phyloP scores from a whole-genome alignment of 2,113 vertebrate species.

The Plecturocebus donacophilus region DNA sequence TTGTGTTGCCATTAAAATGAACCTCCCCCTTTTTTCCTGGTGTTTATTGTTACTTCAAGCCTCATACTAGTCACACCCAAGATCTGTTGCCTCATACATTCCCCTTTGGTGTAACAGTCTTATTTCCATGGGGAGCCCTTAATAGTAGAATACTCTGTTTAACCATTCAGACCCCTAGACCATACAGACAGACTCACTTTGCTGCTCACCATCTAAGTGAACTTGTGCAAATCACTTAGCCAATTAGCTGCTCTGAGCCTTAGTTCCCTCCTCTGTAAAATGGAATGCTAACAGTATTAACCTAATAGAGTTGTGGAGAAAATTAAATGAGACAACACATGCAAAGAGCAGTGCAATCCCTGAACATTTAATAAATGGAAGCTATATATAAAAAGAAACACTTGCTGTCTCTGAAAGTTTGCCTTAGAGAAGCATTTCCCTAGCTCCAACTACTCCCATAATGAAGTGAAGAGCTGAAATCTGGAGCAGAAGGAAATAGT shows the following conservation, averaged over 20 bases:
- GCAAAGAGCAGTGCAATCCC: background rate
- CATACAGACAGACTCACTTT: background rate
- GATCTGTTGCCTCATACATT: background rate
- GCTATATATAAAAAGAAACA: constrained; percentile 9
- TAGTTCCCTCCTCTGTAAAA: background rate
- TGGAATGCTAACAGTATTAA: background rate
- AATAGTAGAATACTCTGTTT: background rate
- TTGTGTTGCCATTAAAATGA: constrained; percentile 12
- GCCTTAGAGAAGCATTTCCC: background rate
- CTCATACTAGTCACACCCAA: background rate
- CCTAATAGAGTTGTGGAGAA: background rate
- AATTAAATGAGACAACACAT: background rate
- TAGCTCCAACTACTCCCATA: background rate
- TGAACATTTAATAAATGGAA: background rate
- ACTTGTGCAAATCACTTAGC: background rate
- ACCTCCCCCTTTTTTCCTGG: background rate
- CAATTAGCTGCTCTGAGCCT: background rate
- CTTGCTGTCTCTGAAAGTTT: constrained; percentile 18
- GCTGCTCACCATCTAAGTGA: background rate
- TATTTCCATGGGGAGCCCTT: background rate
- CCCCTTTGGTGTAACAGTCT: background rate
- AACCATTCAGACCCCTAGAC: background rate
- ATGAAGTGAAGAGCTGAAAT: background rate
- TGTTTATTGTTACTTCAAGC: constrained; percentile 27
- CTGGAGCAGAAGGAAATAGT: background rate